Percentiles rank a stretch among this genome's conserved stretches.
phyloP scores from a whole-genome alignment of 2,888 invertebrate species.

The Parapristionchus giblindavisi region DNA sequence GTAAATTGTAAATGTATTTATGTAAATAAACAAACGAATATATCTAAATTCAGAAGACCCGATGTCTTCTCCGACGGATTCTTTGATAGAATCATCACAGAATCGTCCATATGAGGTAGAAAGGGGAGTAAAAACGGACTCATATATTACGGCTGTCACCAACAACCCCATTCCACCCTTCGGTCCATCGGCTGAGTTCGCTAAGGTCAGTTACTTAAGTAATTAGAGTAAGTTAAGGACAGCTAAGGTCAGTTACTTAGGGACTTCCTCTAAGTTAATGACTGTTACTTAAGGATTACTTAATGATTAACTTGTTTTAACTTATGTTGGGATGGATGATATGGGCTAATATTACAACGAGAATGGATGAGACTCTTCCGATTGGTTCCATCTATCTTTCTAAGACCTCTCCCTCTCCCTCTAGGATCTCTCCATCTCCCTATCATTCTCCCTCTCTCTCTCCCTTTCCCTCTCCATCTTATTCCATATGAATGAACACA shows the following conservation, averaged over 20 bases:
- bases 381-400: slow-evolving; percentile 4
- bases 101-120: slow-evolving; percentile 53
- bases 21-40: no score
- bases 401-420: background rate
- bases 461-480: background rate
- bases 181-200: slow-evolving; percentile 9
- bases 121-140: slow-evolving; percentile 65
- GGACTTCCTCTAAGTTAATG: no score
- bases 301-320: no score
- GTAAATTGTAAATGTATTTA: no score
- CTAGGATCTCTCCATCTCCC: background rate
- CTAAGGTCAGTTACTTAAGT: slow-evolving; percentile 18
- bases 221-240: no score
- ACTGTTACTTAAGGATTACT: no score
- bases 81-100: slow-evolving; percentile 2
- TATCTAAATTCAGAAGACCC: no score
- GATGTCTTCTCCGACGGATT: slow-evolving; percentile 31
- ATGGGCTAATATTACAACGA: no score
- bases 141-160: slow-evolving; percentile 63
- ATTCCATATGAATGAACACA: slow-evolving; percentile 37
- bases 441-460: background rate
- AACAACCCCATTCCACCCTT: slow-evolving; percentile 57
- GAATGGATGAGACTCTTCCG: no score
- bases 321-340: no score
- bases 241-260: no score